phyloP scores from a whole-genome alignment of 2,888 invertebrate species.

The Limulus polyphemus region DNA sequence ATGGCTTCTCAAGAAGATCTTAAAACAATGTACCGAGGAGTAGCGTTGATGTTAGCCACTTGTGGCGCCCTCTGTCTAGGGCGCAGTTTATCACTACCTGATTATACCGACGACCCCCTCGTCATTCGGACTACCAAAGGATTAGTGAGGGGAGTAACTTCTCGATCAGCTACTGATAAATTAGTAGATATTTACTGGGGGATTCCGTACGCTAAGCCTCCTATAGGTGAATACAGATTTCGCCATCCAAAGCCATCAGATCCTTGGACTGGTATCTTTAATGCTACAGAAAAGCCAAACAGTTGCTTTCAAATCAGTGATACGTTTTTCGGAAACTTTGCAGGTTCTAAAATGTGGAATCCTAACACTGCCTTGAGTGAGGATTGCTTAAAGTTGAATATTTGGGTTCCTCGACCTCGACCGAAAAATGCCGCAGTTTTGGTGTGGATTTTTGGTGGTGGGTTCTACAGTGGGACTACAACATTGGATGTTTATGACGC shows the following conservation, averaged over 20 bases:
- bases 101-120: too few relatives aligned
- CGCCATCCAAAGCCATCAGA: conserved; percentile 73
- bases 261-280: conserved; percentile 59
- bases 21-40: too few relatives aligned
- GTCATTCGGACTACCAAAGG: conserved; percentile 55
- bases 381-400: conserved; percentile 89
- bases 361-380: conserved; percentile 81
- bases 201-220: conserved; percentile 67
- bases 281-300: conserved; percentile 71
- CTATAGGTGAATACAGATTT: conserved; percentile 60
- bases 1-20: too few relatives aligned
- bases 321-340: conserved; percentile 64
- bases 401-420: conserved; percentile 64
- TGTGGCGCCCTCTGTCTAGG: too few relatives aligned
- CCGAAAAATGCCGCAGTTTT: conserved; percentile 58
- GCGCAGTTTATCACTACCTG: too few relatives aligned
- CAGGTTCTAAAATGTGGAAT: conserved; percentile 82
- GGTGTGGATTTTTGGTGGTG: conserved; percentile 79
- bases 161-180: conserved; percentile 60
- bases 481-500: conserved; percentile 89
- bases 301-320: conserved; percentile 83
- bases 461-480: conserved; percentile 76
- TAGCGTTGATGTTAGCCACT: too few relatives aligned
- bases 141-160: conserved; percentile 57
- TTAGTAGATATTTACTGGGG: conserved; percentile 66